Evolutionary conservation across 2,113 vertebrate species (phyloP).

Genomic region (Tragelaphus imberbis): DNA sequence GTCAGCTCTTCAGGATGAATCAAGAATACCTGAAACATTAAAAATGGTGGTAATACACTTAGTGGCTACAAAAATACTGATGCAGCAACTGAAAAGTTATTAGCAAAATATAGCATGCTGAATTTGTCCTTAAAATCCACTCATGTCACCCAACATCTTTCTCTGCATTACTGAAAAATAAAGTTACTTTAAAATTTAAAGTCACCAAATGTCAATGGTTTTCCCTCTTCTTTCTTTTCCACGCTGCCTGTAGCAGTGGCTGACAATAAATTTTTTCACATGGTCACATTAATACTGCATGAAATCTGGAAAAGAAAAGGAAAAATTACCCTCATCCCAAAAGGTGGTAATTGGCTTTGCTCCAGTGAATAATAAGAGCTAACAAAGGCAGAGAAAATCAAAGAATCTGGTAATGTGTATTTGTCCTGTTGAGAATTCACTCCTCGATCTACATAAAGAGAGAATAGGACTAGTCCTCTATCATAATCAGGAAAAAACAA

Average conservation of each 20-base stretch:
- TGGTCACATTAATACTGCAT: background rate
- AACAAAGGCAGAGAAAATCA: background rate
- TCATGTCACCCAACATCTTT: conserved; percentile 44
- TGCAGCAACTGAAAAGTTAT: conserved; percentile 45
- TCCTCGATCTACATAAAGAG: background rate
- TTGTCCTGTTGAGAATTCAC: background rate
- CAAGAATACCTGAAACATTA: background rate
- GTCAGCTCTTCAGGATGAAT: background rate
- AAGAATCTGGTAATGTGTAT: background rate
- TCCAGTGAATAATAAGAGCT: background rate
- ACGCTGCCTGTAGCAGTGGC: background rate
- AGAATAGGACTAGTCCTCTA: background rate
- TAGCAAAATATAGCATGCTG: conserved; percentile 27
- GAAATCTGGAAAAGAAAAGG: conserved; percentile 36
- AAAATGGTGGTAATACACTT: background rate
- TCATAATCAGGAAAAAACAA: background rate
- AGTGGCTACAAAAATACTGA: conserved; percentile 44
- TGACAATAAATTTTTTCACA: background rate
- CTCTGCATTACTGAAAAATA: conserved; percentile 40
- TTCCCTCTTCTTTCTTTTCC: background rate
- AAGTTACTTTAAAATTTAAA: conserved; percentile 56
- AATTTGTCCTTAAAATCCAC: conserved; percentile 43
- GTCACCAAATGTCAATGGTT: conserved; percentile 16
- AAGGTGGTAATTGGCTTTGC: background rate
- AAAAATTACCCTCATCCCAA: background rate